Base-by-base conservation (phyloP, 2,113 vertebrate genomes). In the Platichthys stellatus region DNA sequence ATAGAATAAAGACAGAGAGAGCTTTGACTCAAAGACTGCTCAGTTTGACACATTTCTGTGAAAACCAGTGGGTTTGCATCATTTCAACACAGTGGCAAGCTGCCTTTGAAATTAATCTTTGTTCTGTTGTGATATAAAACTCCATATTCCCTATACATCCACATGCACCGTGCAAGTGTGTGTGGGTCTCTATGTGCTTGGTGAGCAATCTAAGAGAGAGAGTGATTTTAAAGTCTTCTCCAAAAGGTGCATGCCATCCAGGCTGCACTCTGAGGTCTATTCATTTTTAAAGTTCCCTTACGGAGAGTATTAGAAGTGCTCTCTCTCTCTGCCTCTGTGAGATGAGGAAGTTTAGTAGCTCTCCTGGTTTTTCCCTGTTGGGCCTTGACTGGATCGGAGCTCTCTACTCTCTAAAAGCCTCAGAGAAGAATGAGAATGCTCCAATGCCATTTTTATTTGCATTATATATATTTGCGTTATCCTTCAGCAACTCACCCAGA, bases 241-340 rank as follows among this genome's bases (percentile, higher is more conserved):
- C 45, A 66, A 69, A 81, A 90, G 85, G 86, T 87, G 80, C 80
- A 68, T 10, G 67, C 51, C 74, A 87, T 80, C 69, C 26, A 40
- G 76, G 69, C 76, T 83, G 86, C 86, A 79, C 89, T 92, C 86
- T 82, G 62, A 76, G 74, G 69, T 86, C 74, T 91, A 88, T 91
- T 89, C 76, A 91, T 91, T 91, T 93, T 92, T 93, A 87, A 92
- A 90, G 75, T 85, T 90, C 70, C 62, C 60, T 75, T 64, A 64
- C 82, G 71, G 59, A 80, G 75, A 74, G 53, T 78, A 72, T 85
- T 85, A 81, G 78, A 88, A 83, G 70, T 73, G 63, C 20, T 54
- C 53, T 54, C 53, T 54, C 82, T 81, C 76, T 73, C 26, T 43
- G 69, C 69, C 76, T 85, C 63, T 80, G 71, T 76, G 63, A 85